Evolutionary conservation across 1,140 invertebrate genomes (phyloP), one percentile per base, ranked within the genome.

Genomic region (Physella acuta): DNA sequence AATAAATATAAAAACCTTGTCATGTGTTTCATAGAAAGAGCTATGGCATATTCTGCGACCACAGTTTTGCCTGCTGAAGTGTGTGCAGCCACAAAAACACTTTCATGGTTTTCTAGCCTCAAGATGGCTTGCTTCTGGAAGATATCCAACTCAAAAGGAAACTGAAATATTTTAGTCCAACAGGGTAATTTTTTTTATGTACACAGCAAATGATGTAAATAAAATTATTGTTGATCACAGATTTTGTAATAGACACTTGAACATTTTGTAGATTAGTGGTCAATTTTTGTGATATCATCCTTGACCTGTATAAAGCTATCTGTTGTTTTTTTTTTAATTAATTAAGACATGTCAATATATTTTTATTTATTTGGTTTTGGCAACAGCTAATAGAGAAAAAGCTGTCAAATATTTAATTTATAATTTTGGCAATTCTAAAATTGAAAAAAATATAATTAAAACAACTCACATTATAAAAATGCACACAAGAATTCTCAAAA

Each of bases 61-160:
- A 98, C 97, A 1, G 98, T 99, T 88, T 99, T 99, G 24, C 97
- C 98, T 3, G 98, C 97, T 0, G 97, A 99, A 0, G 97, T 99
- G 83, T 99, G 98, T 17, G 97, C 98, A 11, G 97, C 94, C 0
- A 99, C 95, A 87, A 99, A 99, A 1, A 99, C 95, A 85, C 95
- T 94, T 74, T 95, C 91, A 55, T 93, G 91, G 78, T 95, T 91
- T 87, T 99, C 97, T 49, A 99, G 86, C 83, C 93, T 93, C 14
- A 98, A 82, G 75, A 99, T 95, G 8, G 97, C 96, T 87, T 94
- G 87, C 74, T 99, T 97, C 84, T 99, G 97, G 81, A 99, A 99
- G 8, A 89, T 93, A 85, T 99, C 98, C 75, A 99, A 87, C 82
- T 97, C 94, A 87, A 99, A 99, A 33, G 90, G 90, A 86, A 92